Evolutionary conservation across 2,797 vertebrate species (phyloP), one percentile per base, ranked within the genome.

Genomic region (Neosalanx taihuensis): DNA sequence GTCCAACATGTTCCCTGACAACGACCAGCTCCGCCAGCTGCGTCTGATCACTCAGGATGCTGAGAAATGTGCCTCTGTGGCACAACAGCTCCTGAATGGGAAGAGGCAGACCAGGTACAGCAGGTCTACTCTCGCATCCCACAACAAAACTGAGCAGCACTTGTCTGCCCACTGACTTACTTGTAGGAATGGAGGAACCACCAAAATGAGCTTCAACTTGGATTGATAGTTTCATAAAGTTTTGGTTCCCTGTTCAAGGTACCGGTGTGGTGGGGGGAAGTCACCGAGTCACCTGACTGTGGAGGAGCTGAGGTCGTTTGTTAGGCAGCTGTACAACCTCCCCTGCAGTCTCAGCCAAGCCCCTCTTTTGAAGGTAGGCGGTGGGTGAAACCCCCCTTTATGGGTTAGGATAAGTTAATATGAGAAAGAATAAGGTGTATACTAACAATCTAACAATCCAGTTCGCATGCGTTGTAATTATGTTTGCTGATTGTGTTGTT

Each of bases 81-180:
- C 96, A 0, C 96, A 97, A 88, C 96, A 98, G 82, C 91, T 99
- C 58, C 88, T 99, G 15, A 96, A 94, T 7, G 96, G 95, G 81
- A 98, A 97, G 76, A 93, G 95, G 46, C 95, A 97, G 84, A 98
- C 97, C 58, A 95, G 96, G 96, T 97, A 81, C 18, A 81, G 84
- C 91, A 92, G 58, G 3, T 29, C 7, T 4, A 23, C 56, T 58
- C 6, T n/a, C n/a, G 1, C 56, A 58, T 46, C 41, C 7, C 41
- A 46, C 10, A 46, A 13, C 13, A 9, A 46, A 9, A 46, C 9
- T 41, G 2, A 46, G 41, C 12, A 46, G 41, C 41, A 12, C 41
- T 12, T 9, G 37, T 41, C 12, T 12, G 37, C 10, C 37, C 37
- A 41, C 37, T 41, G 37, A 41, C 37, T 10, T 41, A 10, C 37